Evolutionary conservation across 2,113 vertebrate genomes (phyloP), one percentile per base, ranked within the genome.

Genomic region (Geococcyx californianus): DNA sequence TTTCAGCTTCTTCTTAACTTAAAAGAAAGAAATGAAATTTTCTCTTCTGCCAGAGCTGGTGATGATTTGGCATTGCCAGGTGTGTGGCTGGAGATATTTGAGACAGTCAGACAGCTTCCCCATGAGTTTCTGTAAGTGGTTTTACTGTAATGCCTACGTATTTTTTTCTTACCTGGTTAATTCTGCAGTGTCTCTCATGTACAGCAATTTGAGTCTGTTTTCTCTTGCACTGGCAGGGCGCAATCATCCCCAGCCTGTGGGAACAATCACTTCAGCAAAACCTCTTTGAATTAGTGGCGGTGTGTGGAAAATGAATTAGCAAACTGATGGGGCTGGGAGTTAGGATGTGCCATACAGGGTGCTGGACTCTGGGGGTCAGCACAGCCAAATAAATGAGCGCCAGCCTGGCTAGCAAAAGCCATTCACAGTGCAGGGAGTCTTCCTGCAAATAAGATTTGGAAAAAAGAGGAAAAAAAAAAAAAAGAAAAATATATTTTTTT

Each of bases 351-450:
- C 6, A 5, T 97, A 0, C 75, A n/a, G 77, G 36, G 79, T 2
- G 3, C 68, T 2, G 49, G 95, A 47, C 97, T 97, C 94, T 95
- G 95, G 96, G 96, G 95, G 96, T 97, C 97, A 96, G 97, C 96
- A 95, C 83, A 97, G 92, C 59, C 97, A 83, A 95, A 95, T 66
- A 62, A 93, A 97, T 96, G 86, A 94, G 45, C 0, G 0, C 13
- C 2, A 72, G 56, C 58, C 40, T n/a, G 56, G n/a, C 36, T 28
- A 4, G 34, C 10, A 1, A 20, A 33, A 91, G 28, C 33, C 4
- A 5, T 72, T 56, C 16, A 51, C 67, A 42, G 2, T 4, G 49
- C 40, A 21, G 59, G 38, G 6, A 7, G 16, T 38, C 29, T 49
- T 26, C 52, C 58, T 72, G 56, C 33, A 60, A 90, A 70, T 5